These are phyloP conservation scores for Antechinus flavipes DNA, from an alignment of 2,113 vertebrate genomes.

Conservation along the genomic window DNA sequence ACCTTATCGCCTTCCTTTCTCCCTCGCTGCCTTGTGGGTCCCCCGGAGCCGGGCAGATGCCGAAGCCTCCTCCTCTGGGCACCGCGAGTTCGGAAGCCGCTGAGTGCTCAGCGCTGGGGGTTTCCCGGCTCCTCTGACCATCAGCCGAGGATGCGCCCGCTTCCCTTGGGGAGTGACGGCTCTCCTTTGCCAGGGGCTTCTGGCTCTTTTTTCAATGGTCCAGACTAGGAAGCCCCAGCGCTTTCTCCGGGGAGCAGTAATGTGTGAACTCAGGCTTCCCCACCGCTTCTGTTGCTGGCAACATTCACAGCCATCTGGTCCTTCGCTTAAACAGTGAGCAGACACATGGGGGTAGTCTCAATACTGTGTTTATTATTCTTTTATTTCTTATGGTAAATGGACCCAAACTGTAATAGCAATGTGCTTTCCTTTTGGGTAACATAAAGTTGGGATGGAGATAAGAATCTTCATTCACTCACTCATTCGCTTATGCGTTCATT, in stretches of 20 bases:
- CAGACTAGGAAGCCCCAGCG: background rate
- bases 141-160: background rate
- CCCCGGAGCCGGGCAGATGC: background rate
- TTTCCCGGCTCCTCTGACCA: background rate
- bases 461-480: background rate
- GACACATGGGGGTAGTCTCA: background rate
- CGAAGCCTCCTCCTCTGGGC: background rate
- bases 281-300: background rate
- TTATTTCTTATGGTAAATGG: background rate
- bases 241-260: background rate
- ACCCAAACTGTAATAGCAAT: background rate
- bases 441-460: background rate
- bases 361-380: background rate
- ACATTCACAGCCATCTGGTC: background rate
- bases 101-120: background rate
- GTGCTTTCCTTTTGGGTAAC: background rate
- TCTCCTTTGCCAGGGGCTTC: background rate
- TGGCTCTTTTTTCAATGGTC: background rate
- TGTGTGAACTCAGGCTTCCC: background rate
- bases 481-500: conserved; percentile 17
- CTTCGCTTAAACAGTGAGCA: background rate
- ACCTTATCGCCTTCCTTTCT: background rate
- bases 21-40: background rate
- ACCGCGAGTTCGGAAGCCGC: background rate
- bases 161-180: background rate